phyloP scores from a whole-genome alignment of 2,797 vertebrate genomes.

The Astyanax mexicanus region DNA sequence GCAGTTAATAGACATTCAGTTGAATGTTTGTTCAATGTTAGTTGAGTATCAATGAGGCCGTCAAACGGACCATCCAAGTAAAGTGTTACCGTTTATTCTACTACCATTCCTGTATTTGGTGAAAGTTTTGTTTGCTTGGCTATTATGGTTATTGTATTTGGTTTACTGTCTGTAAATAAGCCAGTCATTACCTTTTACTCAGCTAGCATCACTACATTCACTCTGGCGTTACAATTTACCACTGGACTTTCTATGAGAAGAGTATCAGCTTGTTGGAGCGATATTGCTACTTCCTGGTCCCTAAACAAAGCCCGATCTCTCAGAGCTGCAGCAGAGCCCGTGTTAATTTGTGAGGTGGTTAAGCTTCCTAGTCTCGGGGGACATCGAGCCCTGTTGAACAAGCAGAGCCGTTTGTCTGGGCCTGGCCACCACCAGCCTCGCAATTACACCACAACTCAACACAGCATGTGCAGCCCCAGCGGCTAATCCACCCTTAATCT shows the following conservation, averaged over 20 bases:
- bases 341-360: constrained; percentile 50
- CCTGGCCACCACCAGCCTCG: constrained; percentile 38
- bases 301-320: constrained; percentile 27
- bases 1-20: too few species aligned
- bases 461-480: constrained; percentile 19
- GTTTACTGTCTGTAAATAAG: too few species aligned
- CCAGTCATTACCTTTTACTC: too few species aligned
- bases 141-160: too few species aligned
- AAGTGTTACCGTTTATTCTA: too few species aligned
- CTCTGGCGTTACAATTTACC: too few species aligned
- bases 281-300: not conserved
- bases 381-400: constrained; percentile 42
- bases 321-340: not conserved
- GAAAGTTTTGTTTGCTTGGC: too few species aligned
- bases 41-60: too few species aligned
- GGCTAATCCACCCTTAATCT: constrained; percentile 54
- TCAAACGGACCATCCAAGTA: too few species aligned
- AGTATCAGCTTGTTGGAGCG: not conserved
- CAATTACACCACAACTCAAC: constrained; percentile 51
- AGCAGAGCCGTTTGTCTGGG: constrained; percentile 26
- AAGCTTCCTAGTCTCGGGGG: constrained; percentile 26
- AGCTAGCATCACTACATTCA: too few species aligned
- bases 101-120: too few species aligned
- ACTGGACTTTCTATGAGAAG: not conserved
- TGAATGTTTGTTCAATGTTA: too few species aligned